A percentile compares a stretch with the other conserved stretches of the same genome.
phyloP scores from a whole-genome alignment of 2,888 invertebrate genomes.

The Drosophila lacicola region DNA sequence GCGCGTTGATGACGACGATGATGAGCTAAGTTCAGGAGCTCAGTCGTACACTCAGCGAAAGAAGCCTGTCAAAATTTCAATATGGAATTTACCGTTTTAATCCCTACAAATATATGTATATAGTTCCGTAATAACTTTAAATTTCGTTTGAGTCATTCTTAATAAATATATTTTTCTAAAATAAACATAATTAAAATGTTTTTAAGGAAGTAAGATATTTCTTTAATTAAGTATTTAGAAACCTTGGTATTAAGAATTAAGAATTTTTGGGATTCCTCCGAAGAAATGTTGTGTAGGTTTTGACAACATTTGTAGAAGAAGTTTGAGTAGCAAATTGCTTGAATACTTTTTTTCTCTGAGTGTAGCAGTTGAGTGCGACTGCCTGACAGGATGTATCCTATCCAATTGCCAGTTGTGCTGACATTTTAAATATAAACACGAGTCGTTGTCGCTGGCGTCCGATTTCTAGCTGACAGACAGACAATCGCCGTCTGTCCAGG shows the following conservation, averaged over 20 bases:
- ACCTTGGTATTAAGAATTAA: background rate
- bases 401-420: conserved; percentile 67
- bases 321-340: too few relatives aligned
- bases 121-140: too few relatives aligned
- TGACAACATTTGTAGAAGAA: too few relatives aligned
- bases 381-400: conserved; percentile 62
- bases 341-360: conserved; percentile 16
- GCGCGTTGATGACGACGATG: conserved; percentile 20
- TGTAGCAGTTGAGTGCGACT: conserved; percentile 22
- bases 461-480: conserved; percentile 57
- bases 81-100: too few relatives aligned
- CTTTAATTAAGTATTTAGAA: background rate
- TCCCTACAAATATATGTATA: too few relatives aligned
- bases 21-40: conserved; percentile 5
- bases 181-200: too few relatives aligned
- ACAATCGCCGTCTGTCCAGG: conserved; percentile 39
- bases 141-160: too few relatives aligned
- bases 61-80: background rate
- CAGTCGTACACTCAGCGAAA: conserved; percentile 3
- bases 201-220: background rate
- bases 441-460: conserved; percentile 54
- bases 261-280: background rate
- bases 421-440: conserved; percentile 78
- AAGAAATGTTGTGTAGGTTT: too few relatives aligned
- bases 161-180: too few relatives aligned